phyloP scores from a whole-genome alignment of 2,797 vertebrate species.

The Microctenopoma steveboyesi region DNA sequence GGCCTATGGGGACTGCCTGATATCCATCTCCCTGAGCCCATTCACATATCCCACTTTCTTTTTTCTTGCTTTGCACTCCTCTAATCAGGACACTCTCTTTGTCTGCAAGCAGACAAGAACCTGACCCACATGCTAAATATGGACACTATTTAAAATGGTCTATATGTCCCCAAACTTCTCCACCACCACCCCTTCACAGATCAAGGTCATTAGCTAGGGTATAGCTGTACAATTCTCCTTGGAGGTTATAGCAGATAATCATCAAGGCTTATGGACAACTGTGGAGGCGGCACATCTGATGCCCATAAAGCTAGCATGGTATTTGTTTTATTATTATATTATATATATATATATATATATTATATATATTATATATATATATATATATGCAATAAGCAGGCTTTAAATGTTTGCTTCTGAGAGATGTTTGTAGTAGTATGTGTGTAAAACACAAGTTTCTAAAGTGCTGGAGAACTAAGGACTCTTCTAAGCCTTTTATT shows the following conservation, averaged over 20 bases:
- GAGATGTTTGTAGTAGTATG: not conserved
- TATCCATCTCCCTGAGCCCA: slow-evolving; percentile 71
- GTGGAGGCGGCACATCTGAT: slow-evolving; percentile 10
- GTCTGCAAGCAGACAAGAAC: slow-evolving; percentile 73
- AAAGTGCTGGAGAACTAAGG: not conserved
- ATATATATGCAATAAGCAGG: too few relatives aligned
- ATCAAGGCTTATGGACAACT: slow-evolving; percentile 8
- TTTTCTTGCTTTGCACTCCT: slow-evolving; percentile 44
- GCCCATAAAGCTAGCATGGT: slow-evolving; percentile 10
- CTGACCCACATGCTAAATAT: slow-evolving; percentile 82
- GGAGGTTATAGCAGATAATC: slow-evolving; percentile 17
- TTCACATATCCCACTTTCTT: slow-evolving; percentile 70
- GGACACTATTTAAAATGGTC: slow-evolving; percentile 58
- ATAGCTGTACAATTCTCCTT: not conserved
- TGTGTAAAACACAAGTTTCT: not conserved
- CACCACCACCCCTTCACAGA: slow-evolving; percentile 10
- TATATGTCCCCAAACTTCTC: slow-evolving; percentile 60
- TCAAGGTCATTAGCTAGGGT: slow-evolving; percentile 61
- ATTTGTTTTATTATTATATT: too few relatives aligned
- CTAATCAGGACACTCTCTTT: slow-evolving; percentile 75
- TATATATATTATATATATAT: too few relatives aligned
- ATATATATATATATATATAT: too few relatives aligned
- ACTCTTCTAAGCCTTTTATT: not conserved
- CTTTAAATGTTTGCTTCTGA: not conserved
- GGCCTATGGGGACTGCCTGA: slow-evolving; percentile 67